phyloP scores from a whole-genome alignment of 1,140 invertebrate genomes.

The Cyphomyrmex costatus region DNA sequence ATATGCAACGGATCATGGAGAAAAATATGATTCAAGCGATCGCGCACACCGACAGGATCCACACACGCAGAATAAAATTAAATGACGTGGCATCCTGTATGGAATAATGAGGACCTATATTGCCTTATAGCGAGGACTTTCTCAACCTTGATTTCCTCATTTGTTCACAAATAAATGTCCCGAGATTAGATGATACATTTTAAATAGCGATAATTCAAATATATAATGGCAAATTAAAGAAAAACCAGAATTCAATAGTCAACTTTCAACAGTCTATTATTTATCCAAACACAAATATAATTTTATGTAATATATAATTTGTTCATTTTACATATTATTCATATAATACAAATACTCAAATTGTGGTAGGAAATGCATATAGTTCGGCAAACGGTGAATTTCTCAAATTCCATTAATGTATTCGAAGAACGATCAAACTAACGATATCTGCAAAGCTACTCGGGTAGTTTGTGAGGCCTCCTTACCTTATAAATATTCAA shows the following conservation, averaged over 20 bases:
- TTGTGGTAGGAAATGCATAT: constrained; percentile 37
- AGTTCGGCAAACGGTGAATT: constrained; percentile 21
- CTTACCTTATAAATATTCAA: constrained; percentile 80
- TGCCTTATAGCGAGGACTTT: background rate
- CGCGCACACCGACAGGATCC: constrained; percentile 3
- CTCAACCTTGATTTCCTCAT: constrained; percentile 24
- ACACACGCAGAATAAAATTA: constrained; percentile 41
- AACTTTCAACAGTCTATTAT: background rate
- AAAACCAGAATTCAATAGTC: background rate
- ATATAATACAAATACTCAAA: background rate
- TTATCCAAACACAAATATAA: background rate
- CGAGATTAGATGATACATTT: background rate
- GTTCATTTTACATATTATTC: constrained; percentile 1
- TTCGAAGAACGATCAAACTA: constrained; percentile 67
- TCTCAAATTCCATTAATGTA: constrained; percentile 66
- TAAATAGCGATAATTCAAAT: background rate
- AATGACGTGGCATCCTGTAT: constrained; percentile 17
- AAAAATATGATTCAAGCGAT: constrained; percentile 47
- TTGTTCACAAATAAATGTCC: constrained; percentile 30
- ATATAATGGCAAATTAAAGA: background rate
- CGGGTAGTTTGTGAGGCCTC: constrained; percentile 70
- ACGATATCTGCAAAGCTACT: constrained; percentile 71
- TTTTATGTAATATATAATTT: background rate
- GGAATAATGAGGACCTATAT: constrained; percentile 19
- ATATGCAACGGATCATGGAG: constrained; percentile 60